phyloP scores from a whole-genome alignment of 2,797 vertebrate genomes.

The Sebastes matsubarae region DNA sequence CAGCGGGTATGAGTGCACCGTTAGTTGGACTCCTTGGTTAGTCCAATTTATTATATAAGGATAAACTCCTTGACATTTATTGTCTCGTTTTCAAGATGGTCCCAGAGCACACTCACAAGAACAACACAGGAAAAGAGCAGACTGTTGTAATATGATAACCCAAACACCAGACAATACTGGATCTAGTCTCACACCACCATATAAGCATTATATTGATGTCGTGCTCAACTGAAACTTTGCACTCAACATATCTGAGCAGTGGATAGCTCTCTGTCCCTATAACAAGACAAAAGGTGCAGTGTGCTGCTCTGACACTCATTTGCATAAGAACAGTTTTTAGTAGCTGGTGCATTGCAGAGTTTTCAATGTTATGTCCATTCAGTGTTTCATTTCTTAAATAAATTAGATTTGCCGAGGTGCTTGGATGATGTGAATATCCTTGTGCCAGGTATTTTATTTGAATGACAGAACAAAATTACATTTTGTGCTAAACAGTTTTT shows the following conservation, averaged over 20 bases:
- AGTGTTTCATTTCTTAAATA: constrained; percentile 49
- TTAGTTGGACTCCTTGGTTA: too few species aligned
- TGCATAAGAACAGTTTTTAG: constrained; percentile 54
- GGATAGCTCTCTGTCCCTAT: neutral
- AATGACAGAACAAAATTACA: constrained; percentile 50
- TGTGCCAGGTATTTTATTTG: constrained; percentile 34
- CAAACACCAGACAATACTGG: neutral
- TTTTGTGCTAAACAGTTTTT: constrained; percentile 27
- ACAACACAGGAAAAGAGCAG: neutral
- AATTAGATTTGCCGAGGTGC: constrained; percentile 55
- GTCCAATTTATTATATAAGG: too few species aligned
- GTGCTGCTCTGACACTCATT: constrained; percentile 33
- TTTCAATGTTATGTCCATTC: constrained; percentile 59
- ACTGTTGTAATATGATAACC: neutral
- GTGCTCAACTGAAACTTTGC: neutral
- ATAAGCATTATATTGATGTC: neutral
- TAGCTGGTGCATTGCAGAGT: constrained; percentile 48
- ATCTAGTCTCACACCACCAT: neutral
- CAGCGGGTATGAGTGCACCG: too few species aligned
- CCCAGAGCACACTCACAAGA: too few species aligned
- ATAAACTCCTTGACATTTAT: too few species aligned
- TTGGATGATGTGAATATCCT: constrained; percentile 21
- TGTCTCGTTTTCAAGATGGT: too few species aligned
- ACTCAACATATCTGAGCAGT: neutral
- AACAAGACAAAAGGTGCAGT: constrained; percentile 13